phyloP scores from a whole-genome alignment of 2,797 vertebrate genomes.

The Acanthis flammea region DNA sequence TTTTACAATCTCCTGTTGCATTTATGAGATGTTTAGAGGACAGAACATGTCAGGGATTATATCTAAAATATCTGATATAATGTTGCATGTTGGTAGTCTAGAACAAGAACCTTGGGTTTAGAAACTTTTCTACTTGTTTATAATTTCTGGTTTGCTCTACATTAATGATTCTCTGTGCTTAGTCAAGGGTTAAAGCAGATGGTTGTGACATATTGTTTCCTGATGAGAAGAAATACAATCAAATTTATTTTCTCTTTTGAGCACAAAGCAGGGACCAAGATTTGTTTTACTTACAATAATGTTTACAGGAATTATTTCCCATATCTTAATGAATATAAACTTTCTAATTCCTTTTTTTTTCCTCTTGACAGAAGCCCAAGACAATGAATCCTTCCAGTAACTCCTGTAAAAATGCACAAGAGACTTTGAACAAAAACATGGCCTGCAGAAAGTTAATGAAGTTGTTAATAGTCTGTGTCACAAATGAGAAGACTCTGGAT shows the following conservation, averaged over 20 bases:
- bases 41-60: not conserved
- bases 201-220: not conserved
- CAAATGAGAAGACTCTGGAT: not conserved
- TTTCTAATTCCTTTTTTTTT: not conserved
- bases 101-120: not conserved
- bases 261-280: not conserved
- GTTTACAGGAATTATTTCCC: not conserved
- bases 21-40: not conserved
- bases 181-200: not conserved
- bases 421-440: not conserved
- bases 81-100: not conserved
- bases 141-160: not conserved
- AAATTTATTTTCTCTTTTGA: not conserved
- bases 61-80: not conserved
- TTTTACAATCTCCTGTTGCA: not conserved
- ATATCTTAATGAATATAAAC: not conserved
- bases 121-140: not conserved
- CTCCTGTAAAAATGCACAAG: not conserved
- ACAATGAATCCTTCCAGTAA: not conserved
- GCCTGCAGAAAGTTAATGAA: not conserved
- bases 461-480: not conserved
- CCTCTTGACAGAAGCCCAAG: conserved; percentile 16
- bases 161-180: not conserved
- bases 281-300: not conserved
- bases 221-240: not conserved